phyloP scores from a whole-genome alignment of 2,113 vertebrate species.

The Perognathus longimembris region DNA sequence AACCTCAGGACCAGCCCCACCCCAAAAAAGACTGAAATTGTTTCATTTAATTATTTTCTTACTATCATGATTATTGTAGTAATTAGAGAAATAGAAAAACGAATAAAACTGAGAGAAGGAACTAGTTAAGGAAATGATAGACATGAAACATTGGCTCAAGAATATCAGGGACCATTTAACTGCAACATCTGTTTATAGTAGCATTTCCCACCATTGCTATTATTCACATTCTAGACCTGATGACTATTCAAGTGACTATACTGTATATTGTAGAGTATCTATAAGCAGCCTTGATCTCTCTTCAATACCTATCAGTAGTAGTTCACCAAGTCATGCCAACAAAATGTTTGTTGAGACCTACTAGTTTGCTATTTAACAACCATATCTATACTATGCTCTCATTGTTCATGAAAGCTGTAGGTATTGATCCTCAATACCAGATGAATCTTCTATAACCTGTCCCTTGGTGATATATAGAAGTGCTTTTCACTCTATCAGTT shows the following conservation, averaged over 20 bases:
- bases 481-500: neutral
- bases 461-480: neutral
- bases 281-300: neutral
- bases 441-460: neutral
- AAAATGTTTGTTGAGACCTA: neutral
- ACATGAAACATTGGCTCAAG: neutral
- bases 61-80: neutral
- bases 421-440: neutral
- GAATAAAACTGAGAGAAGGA: neutral
- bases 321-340: neutral
- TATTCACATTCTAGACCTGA: neutral
- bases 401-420: neutral
- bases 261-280: neutral
- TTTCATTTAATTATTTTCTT: neutral
- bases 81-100: conserved; percentile 23
- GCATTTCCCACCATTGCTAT: neutral
- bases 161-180: neutral
- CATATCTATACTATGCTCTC: neutral
- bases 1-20: too few relatives aligned
- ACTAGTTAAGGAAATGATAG: neutral
- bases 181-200: too few relatives aligned
- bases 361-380: neutral
- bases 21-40: too few relatives aligned
- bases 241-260: neutral
- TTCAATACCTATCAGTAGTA: neutral